Evolutionary conservation across 1,140 invertebrate genomes (phyloP), one percentile per base, ranked within the genome.

Genomic region (Apis cerana): DNA sequence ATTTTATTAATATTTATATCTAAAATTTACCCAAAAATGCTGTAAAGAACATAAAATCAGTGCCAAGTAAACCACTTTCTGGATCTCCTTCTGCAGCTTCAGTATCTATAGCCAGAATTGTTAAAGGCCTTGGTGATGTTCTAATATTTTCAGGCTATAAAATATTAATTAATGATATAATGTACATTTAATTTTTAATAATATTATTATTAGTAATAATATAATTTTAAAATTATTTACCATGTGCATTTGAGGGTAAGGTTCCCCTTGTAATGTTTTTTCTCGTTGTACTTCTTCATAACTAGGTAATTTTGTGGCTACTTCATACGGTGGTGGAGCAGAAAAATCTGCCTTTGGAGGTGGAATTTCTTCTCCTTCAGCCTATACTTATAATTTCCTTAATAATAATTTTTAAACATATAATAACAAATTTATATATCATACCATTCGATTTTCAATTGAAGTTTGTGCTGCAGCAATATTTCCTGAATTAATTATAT

Each of bases 261-360:
- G 91, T 89, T 97, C 96, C 75, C 96, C 97, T 91, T 97, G 96
- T 84, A 98, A 94, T 85, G 96, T 96, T 91, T 98, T 98, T 90
- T 97, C 97, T 85, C 97, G 95, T 91, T 98, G 97, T 67, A 98
- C 97, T 93, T 98, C 97, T 92, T 98, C 98, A 94, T 98, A 98
- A 61, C 97, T 97, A 43, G 98, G 98, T 89, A 98, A 94, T 94
- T 98, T 98, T 17, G 96, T 96, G 48, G 96, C 96, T 13, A 97
- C 95, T 91, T 97, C 96, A 91, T 98, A 98, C 2, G 97, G 97
- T 9, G 98, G 98, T 48, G 98, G 97, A 70, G 97, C 97, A 71
- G 96, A 97, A 92, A 97, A 97, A 90, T 98, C 97, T 23, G 96
- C 95, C 90, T 97, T 97, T 1, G 97, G 97, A 15, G 97, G 97